Conservation (phyloP, 2,113 vertebrate genomes). For the Ictalurus punctatus region DNA sequence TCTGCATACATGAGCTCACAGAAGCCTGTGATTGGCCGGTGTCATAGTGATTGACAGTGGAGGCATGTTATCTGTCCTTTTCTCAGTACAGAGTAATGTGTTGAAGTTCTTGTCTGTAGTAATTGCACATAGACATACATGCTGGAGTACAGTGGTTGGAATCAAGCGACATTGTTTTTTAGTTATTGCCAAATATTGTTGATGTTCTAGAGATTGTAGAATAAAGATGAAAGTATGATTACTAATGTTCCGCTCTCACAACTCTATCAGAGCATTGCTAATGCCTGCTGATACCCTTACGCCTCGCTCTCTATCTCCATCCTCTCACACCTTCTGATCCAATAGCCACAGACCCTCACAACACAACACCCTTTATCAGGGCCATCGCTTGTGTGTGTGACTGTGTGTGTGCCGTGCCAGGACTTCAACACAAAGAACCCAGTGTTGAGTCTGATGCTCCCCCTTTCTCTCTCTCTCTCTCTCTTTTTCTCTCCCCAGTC, state of each 20-base stretch:
- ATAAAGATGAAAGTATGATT: conserved; percentile 12
- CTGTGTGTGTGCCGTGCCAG: conserved; percentile 43
- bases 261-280: conserved; percentile 29
- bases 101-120: background rate
- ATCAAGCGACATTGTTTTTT: background rate
- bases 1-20: background rate
- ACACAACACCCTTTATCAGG: conserved; percentile 43
- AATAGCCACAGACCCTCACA: conserved; percentile 18
- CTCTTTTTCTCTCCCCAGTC: background rate
- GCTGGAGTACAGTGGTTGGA: background rate
- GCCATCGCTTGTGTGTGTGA: conserved; percentile 39
- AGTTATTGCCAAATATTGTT: background rate
- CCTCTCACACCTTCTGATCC: conserved; percentile 15
- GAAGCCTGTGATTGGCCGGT: background rate
- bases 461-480: conserved; percentile 9
- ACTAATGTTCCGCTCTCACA: conserved; percentile 12
- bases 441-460: conserved; percentile 36
- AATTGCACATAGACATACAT: background rate
- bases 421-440: conserved; percentile 43
- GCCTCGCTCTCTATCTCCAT: conserved; percentile 2
- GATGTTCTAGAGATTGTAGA: background rate
- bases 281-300: conserved; percentile 15
- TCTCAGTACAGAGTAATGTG: background rate
- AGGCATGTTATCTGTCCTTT: background rate
- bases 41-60: background rate